A percentile compares a stretch with the other conserved stretches of the same genome.
phyloP scores from a whole-genome alignment of 2,888 invertebrate genomes.

The Ornithoptera priamus region DNA sequence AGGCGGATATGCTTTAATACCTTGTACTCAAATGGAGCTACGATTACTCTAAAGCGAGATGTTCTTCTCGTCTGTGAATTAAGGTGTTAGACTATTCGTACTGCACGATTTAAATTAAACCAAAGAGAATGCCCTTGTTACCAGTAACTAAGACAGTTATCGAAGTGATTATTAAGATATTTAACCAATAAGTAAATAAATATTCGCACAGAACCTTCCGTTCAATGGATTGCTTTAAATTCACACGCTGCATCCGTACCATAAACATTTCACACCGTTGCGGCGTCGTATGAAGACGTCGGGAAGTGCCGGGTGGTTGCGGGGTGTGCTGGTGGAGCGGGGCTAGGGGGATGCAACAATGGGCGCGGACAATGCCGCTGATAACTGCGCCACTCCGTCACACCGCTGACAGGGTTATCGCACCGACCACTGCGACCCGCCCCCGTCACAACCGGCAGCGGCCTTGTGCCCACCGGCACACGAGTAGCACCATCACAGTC shows the following conservation, averaged over 20 bases:
- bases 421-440: conserved; percentile 47
- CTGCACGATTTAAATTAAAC: too few species aligned
- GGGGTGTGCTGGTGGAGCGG: too few species aligned
- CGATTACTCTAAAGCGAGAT: too few species aligned
- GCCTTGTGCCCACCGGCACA: not conserved
- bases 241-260: not conserved
- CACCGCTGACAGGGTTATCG: conserved; percentile 77
- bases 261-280: conserved; percentile 13
- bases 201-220: not conserved
- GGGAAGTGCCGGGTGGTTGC: conserved; percentile 42
- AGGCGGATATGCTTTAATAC: too few species aligned
- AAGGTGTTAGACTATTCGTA: too few species aligned
- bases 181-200: not conserved
- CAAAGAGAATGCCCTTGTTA: too few species aligned
- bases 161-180: too few species aligned
- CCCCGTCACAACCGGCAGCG: conserved; percentile 34
- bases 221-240: not conserved
- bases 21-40: too few species aligned
- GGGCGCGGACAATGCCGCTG: conserved; percentile 62
- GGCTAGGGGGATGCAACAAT: conserved; percentile 44
- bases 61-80: too few species aligned
- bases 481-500: too few species aligned
- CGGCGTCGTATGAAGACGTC: conserved; percentile 60
- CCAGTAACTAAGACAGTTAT: too few species aligned
- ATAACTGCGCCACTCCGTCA: conserved; percentile 77